Evolutionary conservation across 2,888 invertebrate genomes (phyloP).

Genomic region (Carpatolechia fugitivella): DNA sequence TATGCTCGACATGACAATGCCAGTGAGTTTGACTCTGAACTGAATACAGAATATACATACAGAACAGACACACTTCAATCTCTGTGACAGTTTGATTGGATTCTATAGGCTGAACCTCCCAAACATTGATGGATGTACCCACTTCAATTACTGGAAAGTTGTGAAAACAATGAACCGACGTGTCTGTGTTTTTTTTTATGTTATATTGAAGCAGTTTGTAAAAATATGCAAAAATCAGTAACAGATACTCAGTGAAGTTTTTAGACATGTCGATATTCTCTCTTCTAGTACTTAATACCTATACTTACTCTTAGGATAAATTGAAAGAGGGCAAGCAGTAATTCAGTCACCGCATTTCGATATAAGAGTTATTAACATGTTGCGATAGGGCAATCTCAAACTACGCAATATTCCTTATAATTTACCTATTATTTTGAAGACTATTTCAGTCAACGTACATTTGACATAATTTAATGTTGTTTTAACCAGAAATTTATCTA

Average conservation of each 20-base stretch:
- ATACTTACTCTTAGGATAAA: too few relatives aligned
- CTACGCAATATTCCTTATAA: background rate
- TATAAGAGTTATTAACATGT: too few relatives aligned
- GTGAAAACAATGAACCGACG: slow-evolving; percentile 21
- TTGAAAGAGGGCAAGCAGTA: background rate
- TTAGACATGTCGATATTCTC: too few relatives aligned
- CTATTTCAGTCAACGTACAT: too few relatives aligned
- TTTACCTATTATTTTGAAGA: too few relatives aligned
- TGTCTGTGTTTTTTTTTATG: background rate
- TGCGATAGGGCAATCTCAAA: background rate
- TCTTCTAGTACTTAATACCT: too few relatives aligned
- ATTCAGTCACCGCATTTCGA: background rate
- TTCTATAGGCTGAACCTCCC: slow-evolving; percentile 40
- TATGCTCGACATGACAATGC: background rate
- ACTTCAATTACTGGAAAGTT: slow-evolving; percentile 24
- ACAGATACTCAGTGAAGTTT: too few relatives aligned
- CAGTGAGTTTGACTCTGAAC: background rate
- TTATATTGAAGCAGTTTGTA: too few relatives aligned
- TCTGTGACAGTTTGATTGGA: slow-evolving; percentile 58
- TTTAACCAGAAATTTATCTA: too few relatives aligned
- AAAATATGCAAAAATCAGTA: too few relatives aligned
- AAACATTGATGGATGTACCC: slow-evolving; percentile 42
- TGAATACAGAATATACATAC: background rate
- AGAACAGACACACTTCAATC: slow-evolving; percentile 39
- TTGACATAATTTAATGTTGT: too few relatives aligned